Conservation (phyloP, 2,888 invertebrate genomes). For the Cistogaster globosa region DNA sequence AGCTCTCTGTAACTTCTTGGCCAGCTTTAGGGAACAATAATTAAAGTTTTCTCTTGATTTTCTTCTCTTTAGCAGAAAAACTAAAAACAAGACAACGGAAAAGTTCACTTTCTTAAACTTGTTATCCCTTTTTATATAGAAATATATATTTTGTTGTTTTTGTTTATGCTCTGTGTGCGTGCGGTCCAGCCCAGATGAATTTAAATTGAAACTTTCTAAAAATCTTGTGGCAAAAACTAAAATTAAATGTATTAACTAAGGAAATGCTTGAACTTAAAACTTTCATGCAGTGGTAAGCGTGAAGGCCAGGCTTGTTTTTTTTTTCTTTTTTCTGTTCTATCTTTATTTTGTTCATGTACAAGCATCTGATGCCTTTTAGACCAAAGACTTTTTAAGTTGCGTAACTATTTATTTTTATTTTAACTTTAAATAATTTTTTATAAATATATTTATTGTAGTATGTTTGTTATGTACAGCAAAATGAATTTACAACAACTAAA, state of each 20-base stretch:
- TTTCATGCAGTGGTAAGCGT: constrained; percentile 24
- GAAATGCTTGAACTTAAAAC: constrained; percentile 12
- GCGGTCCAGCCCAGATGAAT: constrained; percentile 54
- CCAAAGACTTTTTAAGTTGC: constrained; percentile 25
- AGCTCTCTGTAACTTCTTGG: not conserved
- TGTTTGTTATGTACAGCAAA: not conserved
- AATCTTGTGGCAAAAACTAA: constrained; percentile 30
- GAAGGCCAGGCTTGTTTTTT: constrained; percentile 8
- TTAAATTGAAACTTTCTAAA: constrained; percentile 67
- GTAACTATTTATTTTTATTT: constrained; percentile 20
- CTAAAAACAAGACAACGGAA: constrained; percentile 3
- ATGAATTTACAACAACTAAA: not conserved
- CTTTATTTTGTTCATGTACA: not conserved
- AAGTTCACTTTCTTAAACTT: constrained; percentile 18
- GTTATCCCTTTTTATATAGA: not conserved
- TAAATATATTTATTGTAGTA: not conserved
- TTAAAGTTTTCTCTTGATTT: not conserved
- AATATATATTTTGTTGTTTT: not conserved
- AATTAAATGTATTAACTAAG: constrained; percentile 46
- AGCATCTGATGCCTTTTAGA: constrained; percentile 3
- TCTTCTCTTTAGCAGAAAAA: not conserved
- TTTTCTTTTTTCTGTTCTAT: too few relatives aligned
- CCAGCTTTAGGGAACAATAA: not conserved
- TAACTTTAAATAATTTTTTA: constrained; percentile 48
- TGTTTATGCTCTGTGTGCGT: not conserved